Evolutionary conservation across 53 echinoderm and acorn worm species (phyloP).

Genomic region (Apostichopus leukothele): DNA sequence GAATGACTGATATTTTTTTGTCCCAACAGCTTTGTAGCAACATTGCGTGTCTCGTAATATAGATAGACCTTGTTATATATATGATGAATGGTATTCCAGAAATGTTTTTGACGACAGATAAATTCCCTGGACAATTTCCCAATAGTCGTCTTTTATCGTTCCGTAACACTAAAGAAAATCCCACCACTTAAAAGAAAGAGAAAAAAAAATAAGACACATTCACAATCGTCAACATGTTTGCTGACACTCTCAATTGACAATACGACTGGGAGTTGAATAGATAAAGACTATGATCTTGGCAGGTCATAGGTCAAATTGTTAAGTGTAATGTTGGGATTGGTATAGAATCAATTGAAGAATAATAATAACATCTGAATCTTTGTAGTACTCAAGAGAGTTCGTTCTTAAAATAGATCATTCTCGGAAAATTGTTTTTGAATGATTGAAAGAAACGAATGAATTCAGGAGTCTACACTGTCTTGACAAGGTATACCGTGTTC

Average conservation of each 20-base stretch:
- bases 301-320: constrained; percentile 21
- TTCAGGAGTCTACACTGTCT: too few species aligned
- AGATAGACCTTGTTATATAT: constrained; percentile 12
- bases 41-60: constrained; percentile 12
- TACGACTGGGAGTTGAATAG: constrained; percentile 5
- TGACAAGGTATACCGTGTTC: too few species aligned
- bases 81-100: constrained; percentile 39
- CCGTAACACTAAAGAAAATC: background rate
- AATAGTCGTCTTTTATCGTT: background rate
- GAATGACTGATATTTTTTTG: background rate
- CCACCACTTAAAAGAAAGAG: constrained; percentile 5
- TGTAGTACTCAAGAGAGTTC: constrained; percentile 5
- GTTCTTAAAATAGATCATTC: too few species aligned
- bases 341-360: constrained; percentile 20
- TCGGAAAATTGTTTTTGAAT: too few species aligned
- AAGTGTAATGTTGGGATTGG: constrained; percentile 27
- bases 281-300: background rate
- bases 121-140: background rate
- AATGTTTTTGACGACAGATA: constrained; percentile 35
- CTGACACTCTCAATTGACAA: constrained; percentile 3
- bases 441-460: too few species aligned
- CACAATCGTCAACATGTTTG: background rate
- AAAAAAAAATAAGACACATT: background rate
- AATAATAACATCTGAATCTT: background rate
- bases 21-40: background rate